Conservation (phyloP, 2,888 invertebrate genomes). For the Sisyra terminalis region DNA sequence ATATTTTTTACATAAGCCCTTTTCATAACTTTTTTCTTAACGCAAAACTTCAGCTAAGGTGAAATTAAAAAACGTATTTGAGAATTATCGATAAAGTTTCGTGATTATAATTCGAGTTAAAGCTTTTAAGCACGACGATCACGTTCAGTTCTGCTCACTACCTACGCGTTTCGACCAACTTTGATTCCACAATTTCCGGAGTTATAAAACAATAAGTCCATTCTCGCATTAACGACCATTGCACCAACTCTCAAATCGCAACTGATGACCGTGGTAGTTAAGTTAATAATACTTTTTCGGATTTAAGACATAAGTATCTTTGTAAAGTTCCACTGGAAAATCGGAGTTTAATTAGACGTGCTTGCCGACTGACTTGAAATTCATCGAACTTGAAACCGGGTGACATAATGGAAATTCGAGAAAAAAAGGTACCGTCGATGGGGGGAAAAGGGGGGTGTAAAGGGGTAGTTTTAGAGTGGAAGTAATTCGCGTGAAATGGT, state of each 20-base stretch:
- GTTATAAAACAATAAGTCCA: slow-evolving; percentile 4
- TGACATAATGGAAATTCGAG: too few relatives aligned
- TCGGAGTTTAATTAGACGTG: too few relatives aligned
- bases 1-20: background rate
- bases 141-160: background rate
- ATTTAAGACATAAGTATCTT: too few relatives aligned
- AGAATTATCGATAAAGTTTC: background rate
- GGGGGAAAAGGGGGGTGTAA: background rate
- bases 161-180: slow-evolving; percentile 1
- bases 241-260: too few relatives aligned
- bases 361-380: too few relatives aligned
- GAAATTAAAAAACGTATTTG: background rate
- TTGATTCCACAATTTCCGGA: slow-evolving; percentile 6
- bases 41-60: background rate
- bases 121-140: background rate
- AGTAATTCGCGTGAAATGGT: background rate
- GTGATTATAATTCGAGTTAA: background rate
- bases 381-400: too few relatives aligned
- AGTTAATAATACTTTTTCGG: too few relatives aligned
- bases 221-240: too few relatives aligned
- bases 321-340: too few relatives aligned
- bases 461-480: background rate
- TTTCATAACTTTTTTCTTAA: background rate
- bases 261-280: too few relatives aligned
- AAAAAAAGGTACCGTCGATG: too few relatives aligned